Percentiles rank a stretch among this genome's conserved stretches.
phyloP scores from a whole-genome alignment of 1,140 invertebrate species.

The Chironomus tepperi region DNA sequence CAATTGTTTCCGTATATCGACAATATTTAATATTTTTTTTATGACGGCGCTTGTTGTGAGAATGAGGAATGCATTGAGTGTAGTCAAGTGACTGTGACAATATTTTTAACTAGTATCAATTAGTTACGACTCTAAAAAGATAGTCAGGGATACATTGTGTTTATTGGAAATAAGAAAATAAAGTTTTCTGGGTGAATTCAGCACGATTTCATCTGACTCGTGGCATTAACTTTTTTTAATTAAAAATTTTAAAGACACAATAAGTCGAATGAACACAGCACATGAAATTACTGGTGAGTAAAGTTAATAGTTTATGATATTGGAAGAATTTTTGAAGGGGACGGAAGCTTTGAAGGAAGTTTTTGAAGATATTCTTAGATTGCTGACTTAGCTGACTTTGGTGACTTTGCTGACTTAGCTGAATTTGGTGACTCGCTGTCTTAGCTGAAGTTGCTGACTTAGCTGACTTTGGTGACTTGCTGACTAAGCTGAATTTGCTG shows the following conservation, averaged over 20 bases:
- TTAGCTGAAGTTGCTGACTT: too few species aligned
- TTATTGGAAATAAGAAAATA: too few species aligned
- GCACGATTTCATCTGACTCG: too few species aligned
- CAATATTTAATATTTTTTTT: neutral
- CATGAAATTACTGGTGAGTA: neutral
- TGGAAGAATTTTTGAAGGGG: too few species aligned
- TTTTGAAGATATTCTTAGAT: too few species aligned
- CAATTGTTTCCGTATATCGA: neutral
- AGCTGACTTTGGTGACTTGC: too few species aligned
- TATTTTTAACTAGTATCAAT: neutral
- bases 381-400: too few species aligned
- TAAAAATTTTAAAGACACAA: neutral
- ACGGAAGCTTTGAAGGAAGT: too few species aligned
- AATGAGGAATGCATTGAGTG: neutral
- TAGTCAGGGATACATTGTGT: neutral
- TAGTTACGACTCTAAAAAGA: neutral
- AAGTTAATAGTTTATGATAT: neutral
- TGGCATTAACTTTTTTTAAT: neutral
- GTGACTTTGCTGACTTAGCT: too few species aligned
- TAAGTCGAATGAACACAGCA: constrained; percentile 12
- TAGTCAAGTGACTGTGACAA: neutral
- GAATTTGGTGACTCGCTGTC: too few species aligned
- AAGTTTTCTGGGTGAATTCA: too few species aligned
- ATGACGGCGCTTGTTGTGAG: neutral
- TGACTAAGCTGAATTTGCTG: too few species aligned